phyloP scores from a whole-genome alignment of 2,113 vertebrate species.

The Coryphaenoides rupestris region DNA sequence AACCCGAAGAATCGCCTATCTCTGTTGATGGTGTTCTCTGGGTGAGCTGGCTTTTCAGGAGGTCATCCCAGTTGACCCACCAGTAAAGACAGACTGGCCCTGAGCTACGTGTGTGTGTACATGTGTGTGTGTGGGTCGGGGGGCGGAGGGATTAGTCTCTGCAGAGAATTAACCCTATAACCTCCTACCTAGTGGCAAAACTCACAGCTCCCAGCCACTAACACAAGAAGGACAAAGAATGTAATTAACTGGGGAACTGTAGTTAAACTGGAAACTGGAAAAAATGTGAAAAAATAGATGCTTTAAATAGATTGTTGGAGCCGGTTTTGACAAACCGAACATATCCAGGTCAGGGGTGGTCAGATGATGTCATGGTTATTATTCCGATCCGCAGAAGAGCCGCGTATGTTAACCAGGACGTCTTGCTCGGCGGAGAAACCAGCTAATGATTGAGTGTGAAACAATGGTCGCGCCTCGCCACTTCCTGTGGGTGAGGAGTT shows the following conservation, averaged over 20 bases:
- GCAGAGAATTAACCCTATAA: slow-evolving; percentile 56
- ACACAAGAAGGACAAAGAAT: slow-evolving; percentile 42
- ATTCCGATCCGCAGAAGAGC: slow-evolving; percentile 7
- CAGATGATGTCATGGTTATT: slow-evolving; percentile 6
- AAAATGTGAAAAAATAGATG: too few species aligned
- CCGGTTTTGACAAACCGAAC: slow-evolving; percentile 5
- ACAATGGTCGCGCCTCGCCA: slow-evolving; percentile 55
- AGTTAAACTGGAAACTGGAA: too few species aligned
- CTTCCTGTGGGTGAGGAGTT: slow-evolving; percentile 74
- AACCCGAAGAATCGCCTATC: slow-evolving; percentile 20
- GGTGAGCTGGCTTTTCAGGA: slow-evolving; percentile 34
- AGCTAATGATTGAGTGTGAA: slow-evolving; percentile 35
- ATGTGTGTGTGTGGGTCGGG: too few species aligned
- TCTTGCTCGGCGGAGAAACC: too few species aligned
- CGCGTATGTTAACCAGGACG: background rate
- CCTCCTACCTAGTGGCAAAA: slow-evolving; percentile 60
- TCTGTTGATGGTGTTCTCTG: slow-evolving; percentile 33
- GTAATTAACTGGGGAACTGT: slow-evolving; percentile 20
- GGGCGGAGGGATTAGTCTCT: slow-evolving; percentile 46
- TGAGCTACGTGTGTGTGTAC: slow-evolving; percentile 37
- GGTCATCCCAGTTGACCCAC: slow-evolving; percentile 47
- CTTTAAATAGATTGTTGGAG: background rate
- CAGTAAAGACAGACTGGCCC: slow-evolving; percentile 21
- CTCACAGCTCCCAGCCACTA: slow-evolving; percentile 24
- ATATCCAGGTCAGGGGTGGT: background rate